Conservation (phyloP, 2,888 invertebrate genomes). For the Lampropteryx suffumata region DNA sequence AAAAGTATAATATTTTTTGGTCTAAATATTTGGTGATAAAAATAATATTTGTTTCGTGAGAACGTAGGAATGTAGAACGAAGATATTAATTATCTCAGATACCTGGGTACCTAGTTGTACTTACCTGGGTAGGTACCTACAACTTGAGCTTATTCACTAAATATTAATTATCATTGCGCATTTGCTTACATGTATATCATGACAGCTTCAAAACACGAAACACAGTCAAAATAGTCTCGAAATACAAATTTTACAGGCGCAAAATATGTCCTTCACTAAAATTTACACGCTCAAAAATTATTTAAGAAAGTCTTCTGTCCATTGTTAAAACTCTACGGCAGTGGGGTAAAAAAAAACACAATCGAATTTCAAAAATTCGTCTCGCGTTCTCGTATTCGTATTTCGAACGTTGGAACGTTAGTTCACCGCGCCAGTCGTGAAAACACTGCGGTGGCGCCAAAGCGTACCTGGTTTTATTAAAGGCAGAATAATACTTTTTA, state of each 20-base stretch:
- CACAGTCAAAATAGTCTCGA: constrained; percentile 43
- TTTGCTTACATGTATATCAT: constrained; percentile 53
- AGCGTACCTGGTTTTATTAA: constrained; percentile 39
- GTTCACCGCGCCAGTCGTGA: constrained; percentile 41
- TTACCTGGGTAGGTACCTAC: background rate
- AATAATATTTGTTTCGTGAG: too few relatives aligned
- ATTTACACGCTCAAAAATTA: constrained; percentile 4
- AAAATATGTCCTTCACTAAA: constrained; percentile 7
- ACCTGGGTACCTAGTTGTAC: too few relatives aligned
- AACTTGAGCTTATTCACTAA: constrained; percentile 6
- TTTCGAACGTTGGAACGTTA: constrained; percentile 46
- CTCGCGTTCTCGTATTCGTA: constrained; percentile 47
- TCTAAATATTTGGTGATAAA: too few relatives aligned
- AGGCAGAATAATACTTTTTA: constrained; percentile 23
- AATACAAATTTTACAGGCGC: constrained; percentile 37
- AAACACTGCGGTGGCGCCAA: constrained; percentile 46
- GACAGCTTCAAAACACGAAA: constrained; percentile 44
- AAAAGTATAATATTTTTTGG: too few relatives aligned
- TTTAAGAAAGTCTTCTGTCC: constrained; percentile 38
- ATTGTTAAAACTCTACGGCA: constrained; percentile 45
- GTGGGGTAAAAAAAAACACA: constrained; percentile 14
- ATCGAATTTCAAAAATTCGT: constrained; percentile 25
- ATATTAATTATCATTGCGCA: constrained; percentile 35
- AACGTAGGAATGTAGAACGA: too few relatives aligned
- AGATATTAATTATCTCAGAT: too few relatives aligned